These are phyloP conservation scores for Dicyrtoma fusca DNA, from an alignment of 2,888 invertebrate genomes.

Conservation along the genomic window DNA sequence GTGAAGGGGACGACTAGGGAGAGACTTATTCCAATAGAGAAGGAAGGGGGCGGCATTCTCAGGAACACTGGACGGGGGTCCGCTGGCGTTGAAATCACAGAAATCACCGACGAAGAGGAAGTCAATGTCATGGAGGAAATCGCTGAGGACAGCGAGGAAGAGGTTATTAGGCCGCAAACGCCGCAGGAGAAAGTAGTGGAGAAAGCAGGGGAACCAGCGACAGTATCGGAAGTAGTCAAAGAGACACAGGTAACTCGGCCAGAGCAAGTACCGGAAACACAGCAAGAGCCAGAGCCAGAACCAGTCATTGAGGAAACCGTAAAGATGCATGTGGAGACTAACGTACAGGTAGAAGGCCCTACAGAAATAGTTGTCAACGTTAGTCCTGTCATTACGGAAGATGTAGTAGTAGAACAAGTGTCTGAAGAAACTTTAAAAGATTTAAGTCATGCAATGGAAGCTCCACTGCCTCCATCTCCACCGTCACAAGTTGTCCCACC, in stretches of 20 bases:
- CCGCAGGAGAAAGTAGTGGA: slow-evolving; percentile 27
- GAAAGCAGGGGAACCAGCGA: too few relatives aligned
- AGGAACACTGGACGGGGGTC: slow-evolving; percentile 23
- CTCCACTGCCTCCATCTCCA: background rate
- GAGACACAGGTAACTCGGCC: background rate
- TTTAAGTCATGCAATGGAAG: background rate
- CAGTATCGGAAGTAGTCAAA: background rate
- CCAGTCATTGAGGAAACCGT: slow-evolving; percentile 7
- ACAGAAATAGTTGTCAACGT: background rate
- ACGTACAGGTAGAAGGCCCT: background rate
- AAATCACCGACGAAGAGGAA: slow-evolving; percentile 34
- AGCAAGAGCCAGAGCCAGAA: background rate
- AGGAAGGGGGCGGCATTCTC: slow-evolving; percentile 34
- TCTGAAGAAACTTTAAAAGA: background rate
- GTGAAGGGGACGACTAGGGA: slow-evolving; percentile 28
- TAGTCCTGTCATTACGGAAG: background rate
- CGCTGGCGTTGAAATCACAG: slow-evolving; percentile 32
- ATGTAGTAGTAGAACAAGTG: background rate
- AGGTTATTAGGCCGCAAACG: slow-evolving; percentile 38
- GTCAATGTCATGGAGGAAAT: slow-evolving; percentile 10
- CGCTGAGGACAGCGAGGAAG: slow-evolving; percentile 7
- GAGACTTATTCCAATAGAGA: slow-evolving; percentile 34
- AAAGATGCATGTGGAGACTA: background rate
- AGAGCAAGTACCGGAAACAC: background rate
- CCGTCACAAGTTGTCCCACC: background rate